Evolutionary conservation across 2,888 invertebrate species (phyloP), one percentile per base, ranked within the genome.

Genomic region (Orchesellides sinensis): DNA sequence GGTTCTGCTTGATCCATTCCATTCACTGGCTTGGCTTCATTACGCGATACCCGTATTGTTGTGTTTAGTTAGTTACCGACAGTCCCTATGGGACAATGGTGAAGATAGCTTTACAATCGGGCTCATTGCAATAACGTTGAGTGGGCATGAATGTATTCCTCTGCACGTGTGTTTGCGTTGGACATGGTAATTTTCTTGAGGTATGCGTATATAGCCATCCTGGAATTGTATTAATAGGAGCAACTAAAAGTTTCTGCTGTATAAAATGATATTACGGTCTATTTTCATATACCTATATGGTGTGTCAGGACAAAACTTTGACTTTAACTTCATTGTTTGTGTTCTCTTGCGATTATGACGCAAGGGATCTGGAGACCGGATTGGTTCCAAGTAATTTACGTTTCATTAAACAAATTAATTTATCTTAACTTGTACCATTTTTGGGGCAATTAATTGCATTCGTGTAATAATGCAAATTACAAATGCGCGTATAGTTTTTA

Each of bases 361-460:
- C 3, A 23, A 23, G 54, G 5, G 14, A 54, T 6, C 2, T 23
- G n/a, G 49, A 17, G 4, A 49, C 17, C 4, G 49, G 54, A 54
- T 54, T 54, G 54, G 21, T 17, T 54, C 54, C 23, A 54, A 54
- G 63, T 63, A 63, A 63, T 63, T 63, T 63, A 35, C 63, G 63
- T 35, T 29, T 35, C 63, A 63, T 63, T 63, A 63, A 19, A 63
- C 40, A 63, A 63, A 63, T 63, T 32, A 35, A 25, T 63, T 54
- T 63, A 32, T 63, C 63, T 27, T 29, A 29, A 10, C 27, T 59
- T 63, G n/a, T 35, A 35, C 35, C 21, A 21, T 63, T 14, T 63
- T 32, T 63, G 23, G n/a, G 5, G 19, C 63, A 63, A 63, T 63
- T 63, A 63, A 63, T 4, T 6, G 54, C n/a, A n/a, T n/a, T n/a